These are phyloP conservation scores for Mythimna impura DNA, from an alignment of 2,888 invertebrate genomes.

Conservation along the genomic window DNA sequence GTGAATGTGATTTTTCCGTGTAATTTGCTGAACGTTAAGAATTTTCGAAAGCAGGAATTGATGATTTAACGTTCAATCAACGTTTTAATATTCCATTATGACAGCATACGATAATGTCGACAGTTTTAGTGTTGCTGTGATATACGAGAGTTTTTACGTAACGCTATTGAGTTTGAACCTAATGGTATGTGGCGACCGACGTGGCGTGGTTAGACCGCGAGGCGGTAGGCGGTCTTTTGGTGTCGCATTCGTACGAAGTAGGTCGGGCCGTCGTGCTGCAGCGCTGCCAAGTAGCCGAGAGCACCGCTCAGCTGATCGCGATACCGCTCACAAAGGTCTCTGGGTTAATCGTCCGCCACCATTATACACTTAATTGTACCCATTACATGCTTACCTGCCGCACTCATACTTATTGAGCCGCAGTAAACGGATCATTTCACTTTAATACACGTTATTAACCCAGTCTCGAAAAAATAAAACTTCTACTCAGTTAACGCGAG, in stretches of 20 bases:
- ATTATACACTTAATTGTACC: conserved; percentile 74
- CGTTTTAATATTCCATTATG: conserved; percentile 49
- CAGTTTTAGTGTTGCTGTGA: conserved; percentile 35
- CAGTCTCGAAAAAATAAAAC: conserved; percentile 44
- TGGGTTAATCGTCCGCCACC: conserved; percentile 80
- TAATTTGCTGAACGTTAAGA: conserved; percentile 47
- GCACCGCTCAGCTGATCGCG: conserved; percentile 82
- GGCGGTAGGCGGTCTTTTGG: conserved; percentile 44
- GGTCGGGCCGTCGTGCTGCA: conserved; percentile 69
- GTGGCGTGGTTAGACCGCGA: conserved; percentile 41
- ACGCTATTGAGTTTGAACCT: conserved; percentile 30
- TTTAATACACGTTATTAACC: conserved; percentile 59
- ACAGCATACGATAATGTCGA: conserved; percentile 32
- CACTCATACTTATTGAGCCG: conserved; percentile 39
- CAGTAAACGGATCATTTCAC: conserved; percentile 57
- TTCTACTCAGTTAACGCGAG: conserved; percentile 35
- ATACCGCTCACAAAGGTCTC: conserved; percentile 85
- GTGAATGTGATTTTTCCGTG: conserved; percentile 44
- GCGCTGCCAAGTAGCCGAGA: conserved; percentile 72
- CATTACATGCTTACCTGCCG: conserved; percentile 61
- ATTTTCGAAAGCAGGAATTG: conserved; percentile 57
- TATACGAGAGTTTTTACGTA: conserved; percentile 48
- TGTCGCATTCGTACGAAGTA: conserved; percentile 64
- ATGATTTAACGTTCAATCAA: conserved; percentile 44
- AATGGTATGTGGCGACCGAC: conserved; percentile 35